Evolutionary conservation across 1,140 invertebrate genomes (phyloP).

Genomic region (Zaprionus ornatus): DNA sequence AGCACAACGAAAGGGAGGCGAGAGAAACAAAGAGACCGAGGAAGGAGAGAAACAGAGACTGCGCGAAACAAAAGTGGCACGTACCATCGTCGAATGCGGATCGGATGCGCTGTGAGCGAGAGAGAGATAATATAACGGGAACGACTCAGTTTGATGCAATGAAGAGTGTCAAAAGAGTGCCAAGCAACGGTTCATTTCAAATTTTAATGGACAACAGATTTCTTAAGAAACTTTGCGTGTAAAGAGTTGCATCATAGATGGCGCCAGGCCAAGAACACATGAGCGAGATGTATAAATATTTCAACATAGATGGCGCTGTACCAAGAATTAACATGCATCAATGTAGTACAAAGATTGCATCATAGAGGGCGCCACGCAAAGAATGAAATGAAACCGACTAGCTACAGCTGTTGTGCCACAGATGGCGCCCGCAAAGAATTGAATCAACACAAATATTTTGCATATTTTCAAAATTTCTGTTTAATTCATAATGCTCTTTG

Average conservation of each 20-base stretch:
- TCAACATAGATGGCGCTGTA: neutral
- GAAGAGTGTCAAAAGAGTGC: neutral
- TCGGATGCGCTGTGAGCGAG: neutral
- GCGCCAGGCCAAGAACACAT: neutral
- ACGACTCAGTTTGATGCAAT: neutral
- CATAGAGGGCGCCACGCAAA: constrained; percentile 1
- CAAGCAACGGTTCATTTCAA: neutral
- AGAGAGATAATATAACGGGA: neutral
- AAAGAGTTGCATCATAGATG: neutral
- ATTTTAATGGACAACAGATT: neutral
- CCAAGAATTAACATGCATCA: neutral
- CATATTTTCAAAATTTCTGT: constrained; percentile 50
- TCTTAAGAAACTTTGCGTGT: neutral
- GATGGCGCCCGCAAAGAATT: neutral
- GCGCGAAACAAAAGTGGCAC: neutral
- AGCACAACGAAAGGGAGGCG: neutral
- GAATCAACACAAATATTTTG: neutral
- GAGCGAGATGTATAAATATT: neutral
- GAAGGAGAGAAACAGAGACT: neutral
- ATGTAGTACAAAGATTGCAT: neutral
- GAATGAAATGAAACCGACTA: neutral
- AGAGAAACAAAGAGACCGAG: neutral
- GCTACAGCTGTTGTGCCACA: neutral
- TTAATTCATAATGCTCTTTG: constrained; percentile 52
- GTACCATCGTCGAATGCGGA: neutral